These are phyloP conservation scores for Cherax destructor DNA, from an alignment of 1,140 invertebrate genomes.

Conservation along the genomic window DNA sequence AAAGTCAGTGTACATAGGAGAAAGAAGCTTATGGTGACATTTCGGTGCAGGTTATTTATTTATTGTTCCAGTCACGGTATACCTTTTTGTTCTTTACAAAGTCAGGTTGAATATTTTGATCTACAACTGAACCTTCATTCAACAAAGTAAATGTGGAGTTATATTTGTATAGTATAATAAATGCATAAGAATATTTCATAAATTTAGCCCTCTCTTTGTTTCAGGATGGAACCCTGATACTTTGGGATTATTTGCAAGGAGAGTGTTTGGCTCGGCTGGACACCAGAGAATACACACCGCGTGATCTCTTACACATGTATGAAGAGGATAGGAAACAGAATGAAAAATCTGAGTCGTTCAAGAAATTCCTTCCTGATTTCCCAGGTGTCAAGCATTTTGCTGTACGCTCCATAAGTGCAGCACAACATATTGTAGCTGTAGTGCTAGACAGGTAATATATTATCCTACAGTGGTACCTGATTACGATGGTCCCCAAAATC, in stretches of 20 bases:
- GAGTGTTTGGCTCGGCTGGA: neutral
- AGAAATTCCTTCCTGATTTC: slow-evolving; percentile 3
- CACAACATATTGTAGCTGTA: neutral
- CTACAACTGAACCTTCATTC: too few species aligned
- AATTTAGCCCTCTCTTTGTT: neutral
- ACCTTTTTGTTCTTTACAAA: too few species aligned
- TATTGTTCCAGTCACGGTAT: too few species aligned
- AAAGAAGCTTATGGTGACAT: too few species aligned
- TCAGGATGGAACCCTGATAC: slow-evolving; percentile 71
- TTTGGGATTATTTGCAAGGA: slow-evolving; percentile 65
- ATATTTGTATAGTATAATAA: too few species aligned
- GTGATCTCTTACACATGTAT: neutral
- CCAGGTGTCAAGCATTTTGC: slow-evolving; percentile 9
- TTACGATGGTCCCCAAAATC: too few species aligned
- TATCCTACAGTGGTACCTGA: too few species aligned
- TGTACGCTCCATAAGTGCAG: neutral
- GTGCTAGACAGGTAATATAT: neutral
- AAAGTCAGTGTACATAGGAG: too few species aligned
- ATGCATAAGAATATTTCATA: too few species aligned
- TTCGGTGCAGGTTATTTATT: too few species aligned
- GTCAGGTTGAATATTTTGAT: too few species aligned
- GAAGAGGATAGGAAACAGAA: neutral
- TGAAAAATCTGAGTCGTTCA: neutral
- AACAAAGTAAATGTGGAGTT: too few species aligned
- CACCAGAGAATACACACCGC: neutral